phyloP scores from a whole-genome alignment of 2,888 invertebrate species.

The Cerastoderma edule region DNA sequence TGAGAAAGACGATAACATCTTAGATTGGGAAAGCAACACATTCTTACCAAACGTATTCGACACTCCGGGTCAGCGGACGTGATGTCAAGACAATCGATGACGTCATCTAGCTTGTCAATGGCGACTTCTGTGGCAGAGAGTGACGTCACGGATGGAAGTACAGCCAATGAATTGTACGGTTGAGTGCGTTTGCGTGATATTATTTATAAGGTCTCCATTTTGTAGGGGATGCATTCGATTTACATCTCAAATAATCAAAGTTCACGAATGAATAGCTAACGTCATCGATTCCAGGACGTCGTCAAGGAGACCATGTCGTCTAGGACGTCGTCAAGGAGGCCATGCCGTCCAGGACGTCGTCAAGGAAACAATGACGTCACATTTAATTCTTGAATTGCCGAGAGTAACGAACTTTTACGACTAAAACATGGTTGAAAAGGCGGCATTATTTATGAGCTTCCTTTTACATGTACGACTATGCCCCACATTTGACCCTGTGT shows the following conservation, averaged over 20 bases:
- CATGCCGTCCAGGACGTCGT: neutral
- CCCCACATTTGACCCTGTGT: too few species aligned
- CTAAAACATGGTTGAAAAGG: too few species aligned
- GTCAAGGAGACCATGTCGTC: neutral
- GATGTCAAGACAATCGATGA: constrained; percentile 40
- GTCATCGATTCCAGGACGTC: neutral
- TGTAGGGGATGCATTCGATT: neutral
- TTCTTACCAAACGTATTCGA: neutral
- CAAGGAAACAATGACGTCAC: too few species aligned
- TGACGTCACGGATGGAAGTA: constrained; percentile 9
- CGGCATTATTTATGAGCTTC: too few species aligned
- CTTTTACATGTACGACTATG: too few species aligned
- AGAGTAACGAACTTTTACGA: too few species aligned
- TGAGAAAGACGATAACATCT: neutral
- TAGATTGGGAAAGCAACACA: neutral
- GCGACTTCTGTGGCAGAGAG: constrained; percentile 31
- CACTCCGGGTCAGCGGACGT: neutral
- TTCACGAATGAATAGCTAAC: neutral
- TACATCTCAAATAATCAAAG: too few species aligned
- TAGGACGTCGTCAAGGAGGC: neutral
- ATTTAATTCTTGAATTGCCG: too few species aligned
- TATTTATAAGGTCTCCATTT: neutral
- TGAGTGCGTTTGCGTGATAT: neutral
- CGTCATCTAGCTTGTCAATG: constrained; percentile 37
- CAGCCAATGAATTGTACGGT: constrained; percentile 10